Evolutionary conservation across 1,140 invertebrate genomes (phyloP).

Genomic region (Aphidius ervi): DNA sequence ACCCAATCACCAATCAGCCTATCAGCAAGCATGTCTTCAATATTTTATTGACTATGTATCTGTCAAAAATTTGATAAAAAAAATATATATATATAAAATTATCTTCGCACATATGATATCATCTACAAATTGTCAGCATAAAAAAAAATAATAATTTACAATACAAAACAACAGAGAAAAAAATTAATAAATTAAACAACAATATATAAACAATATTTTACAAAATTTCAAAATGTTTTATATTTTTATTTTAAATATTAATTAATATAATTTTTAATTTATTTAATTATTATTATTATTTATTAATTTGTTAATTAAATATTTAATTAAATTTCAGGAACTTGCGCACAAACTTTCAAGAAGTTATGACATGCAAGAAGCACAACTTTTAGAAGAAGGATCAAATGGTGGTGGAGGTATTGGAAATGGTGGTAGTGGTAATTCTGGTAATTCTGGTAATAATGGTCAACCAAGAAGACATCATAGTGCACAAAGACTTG

Average conservation of each 20-base stretch:
- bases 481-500: slow-evolving; percentile 43
- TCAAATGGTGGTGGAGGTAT: slow-evolving; percentile 43
- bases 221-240: background rate
- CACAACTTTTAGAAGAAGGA: slow-evolving; percentile 67
- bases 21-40: slow-evolving; percentile 45
- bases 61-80: slow-evolving; percentile 14
- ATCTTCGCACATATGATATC: slow-evolving; percentile 3
- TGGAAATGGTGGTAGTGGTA: slow-evolving; percentile 56
- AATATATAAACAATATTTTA: slow-evolving; percentile 12
- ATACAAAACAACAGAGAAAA: slow-evolving; percentile 3
- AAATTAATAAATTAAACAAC: too few species aligned
- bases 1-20: slow-evolving; percentile 42
- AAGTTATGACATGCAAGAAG: slow-evolving; percentile 83
- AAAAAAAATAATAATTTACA: background rate
- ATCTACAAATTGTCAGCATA: background rate
- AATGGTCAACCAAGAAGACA: slow-evolving; percentile 46
- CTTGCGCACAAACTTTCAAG: slow-evolving; percentile 77
- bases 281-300: background rate
- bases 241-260: background rate
- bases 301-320: slow-evolving; percentile 4
- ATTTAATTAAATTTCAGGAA: slow-evolving; percentile 56
- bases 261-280: background rate
- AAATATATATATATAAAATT: background rate
- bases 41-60: slow-evolving; percentile 21
- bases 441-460: slow-evolving; percentile 54